phyloP scores from a whole-genome alignment of 1,140 invertebrate species.

The Hesperophylax magnus region DNA sequence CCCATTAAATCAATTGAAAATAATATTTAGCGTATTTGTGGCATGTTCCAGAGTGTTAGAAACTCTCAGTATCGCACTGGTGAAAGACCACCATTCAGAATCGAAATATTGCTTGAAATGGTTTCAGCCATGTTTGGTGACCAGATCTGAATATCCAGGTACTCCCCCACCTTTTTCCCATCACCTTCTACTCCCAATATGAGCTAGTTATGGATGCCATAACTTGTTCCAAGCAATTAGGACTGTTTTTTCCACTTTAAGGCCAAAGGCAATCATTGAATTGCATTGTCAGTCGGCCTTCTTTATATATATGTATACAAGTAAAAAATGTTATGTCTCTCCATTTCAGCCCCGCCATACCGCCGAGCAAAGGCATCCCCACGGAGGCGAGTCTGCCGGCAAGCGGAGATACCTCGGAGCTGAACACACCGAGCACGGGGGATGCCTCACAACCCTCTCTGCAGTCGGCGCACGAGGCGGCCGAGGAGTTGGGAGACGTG shows the following conservation, averaged over 20 bases:
- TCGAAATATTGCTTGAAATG: too few relatives aligned
- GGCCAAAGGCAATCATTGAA: neutral
- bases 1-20: too few relatives aligned
- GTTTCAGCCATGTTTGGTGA: too few relatives aligned
- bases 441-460: conserved; percentile 53
- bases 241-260: neutral
- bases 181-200: too few relatives aligned
- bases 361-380: conserved; percentile 71
- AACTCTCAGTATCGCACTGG: too few relatives aligned
- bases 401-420: conserved; percentile 63
- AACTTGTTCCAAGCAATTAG: too few relatives aligned
- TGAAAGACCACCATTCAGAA: too few relatives aligned
- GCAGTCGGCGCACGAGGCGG: conserved; percentile 52
- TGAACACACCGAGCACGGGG: conserved; percentile 60
- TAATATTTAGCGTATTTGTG: too few relatives aligned
- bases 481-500: conserved; percentile 63
- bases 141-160: too few relatives aligned
- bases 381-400: conserved; percentile 65
- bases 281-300: neutral
- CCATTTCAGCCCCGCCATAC: conserved; percentile 71
- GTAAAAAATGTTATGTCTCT: neutral
- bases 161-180: too few relatives aligned
- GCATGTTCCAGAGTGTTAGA: too few relatives aligned
- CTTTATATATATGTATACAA: neutral
- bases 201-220: too few relatives aligned